These are phyloP conservation scores for Athene cunicularia DNA, from an alignment of 2,113 vertebrate genomes.

Conservation along the genomic window DNA sequence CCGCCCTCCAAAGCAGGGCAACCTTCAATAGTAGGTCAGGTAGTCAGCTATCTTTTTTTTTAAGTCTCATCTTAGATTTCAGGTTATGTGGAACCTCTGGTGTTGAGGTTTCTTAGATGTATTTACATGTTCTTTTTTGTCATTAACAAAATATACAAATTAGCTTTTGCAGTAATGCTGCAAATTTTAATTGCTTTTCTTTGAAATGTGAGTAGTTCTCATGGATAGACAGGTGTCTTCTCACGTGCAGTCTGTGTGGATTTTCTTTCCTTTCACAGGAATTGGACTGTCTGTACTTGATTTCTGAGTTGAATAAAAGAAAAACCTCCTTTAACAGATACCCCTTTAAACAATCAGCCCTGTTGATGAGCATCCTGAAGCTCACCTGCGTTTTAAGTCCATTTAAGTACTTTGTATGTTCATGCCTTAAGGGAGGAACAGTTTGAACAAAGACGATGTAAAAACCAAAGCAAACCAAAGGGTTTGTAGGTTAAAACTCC, in stretches of 20 bases:
- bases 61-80: neutral
- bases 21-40: neutral
- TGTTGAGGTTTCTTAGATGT: neutral
- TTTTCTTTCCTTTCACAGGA: neutral
- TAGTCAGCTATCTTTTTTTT: neutral
- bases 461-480: neutral
- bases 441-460: neutral
- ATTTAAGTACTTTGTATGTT: neutral
- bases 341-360: neutral
- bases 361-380: neutral
- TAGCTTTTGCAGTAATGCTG: neutral
- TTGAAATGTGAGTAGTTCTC: neutral
- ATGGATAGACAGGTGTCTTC: neutral
- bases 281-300: neutral
- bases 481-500: neutral
- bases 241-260: rapidly evolving
- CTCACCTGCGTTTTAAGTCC: neutral
- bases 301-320: neutral
- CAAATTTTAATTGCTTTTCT: neutral
- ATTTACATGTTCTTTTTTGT: neutral
- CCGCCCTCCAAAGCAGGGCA: neutral
- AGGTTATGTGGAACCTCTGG: neutral
- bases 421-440: neutral
- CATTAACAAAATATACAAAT: neutral
- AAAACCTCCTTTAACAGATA: neutral